phyloP scores from a whole-genome alignment of 2,113 vertebrate genomes.

The Alouatta palliata region DNA sequence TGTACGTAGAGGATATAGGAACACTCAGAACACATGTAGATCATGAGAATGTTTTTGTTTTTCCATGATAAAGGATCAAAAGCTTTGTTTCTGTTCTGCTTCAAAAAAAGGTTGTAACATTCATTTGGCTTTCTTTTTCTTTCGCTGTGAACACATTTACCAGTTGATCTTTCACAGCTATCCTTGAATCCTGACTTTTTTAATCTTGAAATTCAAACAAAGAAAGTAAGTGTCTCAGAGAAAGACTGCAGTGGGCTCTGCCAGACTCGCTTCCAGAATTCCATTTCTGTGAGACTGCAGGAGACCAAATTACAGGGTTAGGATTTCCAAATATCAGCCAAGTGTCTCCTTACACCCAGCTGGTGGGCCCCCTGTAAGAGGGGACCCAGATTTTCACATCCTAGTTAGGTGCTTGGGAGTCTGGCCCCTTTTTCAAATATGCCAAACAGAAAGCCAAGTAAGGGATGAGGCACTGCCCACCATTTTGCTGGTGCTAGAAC shows the following conservation, averaged over 20 bases:
- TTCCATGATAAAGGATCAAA: conserved; percentile 94
- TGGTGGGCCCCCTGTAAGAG: neutral
- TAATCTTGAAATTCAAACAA: conserved; percentile 96
- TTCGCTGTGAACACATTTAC: conserved; percentile 87
- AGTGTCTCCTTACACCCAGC: neutral
- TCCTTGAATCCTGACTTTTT: conserved; percentile 90
- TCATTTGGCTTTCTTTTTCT: conserved; percentile 89
- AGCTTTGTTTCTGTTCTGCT: conserved; percentile 92
- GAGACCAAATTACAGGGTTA: neutral
- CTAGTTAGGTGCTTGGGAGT: neutral
- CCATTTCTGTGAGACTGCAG: neutral
- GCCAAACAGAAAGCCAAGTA: neutral
- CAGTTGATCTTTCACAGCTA: conserved; percentile 92
- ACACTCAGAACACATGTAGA: conserved; percentile 80
- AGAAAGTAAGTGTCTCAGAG: conserved; percentile 75
- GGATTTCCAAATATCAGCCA: neutral
- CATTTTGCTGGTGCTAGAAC: neutral
- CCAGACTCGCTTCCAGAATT: neutral
- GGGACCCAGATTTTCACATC: neutral
- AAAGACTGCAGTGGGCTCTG: neutral
- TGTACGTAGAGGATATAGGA: conserved; percentile 73
- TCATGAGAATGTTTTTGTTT: conserved; percentile 87
- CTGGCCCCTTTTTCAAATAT: neutral
- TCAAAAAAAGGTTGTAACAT: conserved; percentile 92
- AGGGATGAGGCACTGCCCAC: neutral